These are phyloP conservation scores for Asteroscopus sphinx DNA, from an alignment of 2,888 invertebrate genomes.

Conservation along the genomic window DNA sequence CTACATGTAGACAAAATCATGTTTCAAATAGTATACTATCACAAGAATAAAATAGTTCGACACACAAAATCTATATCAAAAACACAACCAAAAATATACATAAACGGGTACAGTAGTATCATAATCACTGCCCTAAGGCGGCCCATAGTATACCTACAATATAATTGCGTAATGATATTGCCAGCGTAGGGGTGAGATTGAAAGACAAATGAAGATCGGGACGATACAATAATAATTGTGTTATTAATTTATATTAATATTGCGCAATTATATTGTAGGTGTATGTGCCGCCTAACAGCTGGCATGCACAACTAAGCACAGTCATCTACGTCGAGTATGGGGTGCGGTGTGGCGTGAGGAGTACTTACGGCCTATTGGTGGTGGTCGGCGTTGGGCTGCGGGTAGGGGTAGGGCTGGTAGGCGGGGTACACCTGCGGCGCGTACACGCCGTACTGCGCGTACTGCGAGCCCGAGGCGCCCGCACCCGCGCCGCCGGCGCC, in stretches of 20 bases:
- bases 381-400: conserved; percentile 67
- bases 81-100: conserved; percentile 24
- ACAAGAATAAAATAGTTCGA: conserved; percentile 13
- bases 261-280: too few species aligned
- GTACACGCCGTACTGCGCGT: conserved; percentile 78
- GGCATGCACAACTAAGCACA: conserved; percentile 6
- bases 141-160: too few species aligned
- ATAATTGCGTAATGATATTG: too few species aligned
- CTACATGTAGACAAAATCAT: conserved; percentile 36
- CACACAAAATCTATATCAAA: conserved; percentile 26
- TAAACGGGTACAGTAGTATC: conserved; percentile 10
- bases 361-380: conserved; percentile 77
- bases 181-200: too few species aligned
- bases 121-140: conserved; percentile 6
- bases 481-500: conserved; percentile 46
- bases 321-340: neutral
- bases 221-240: too few species aligned
- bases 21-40: conserved; percentile 31
- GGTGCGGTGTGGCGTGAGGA: neutral
- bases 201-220: too few species aligned
- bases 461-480: conserved; percentile 53
- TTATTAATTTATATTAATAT: too few species aligned
- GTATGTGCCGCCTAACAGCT: too few species aligned
- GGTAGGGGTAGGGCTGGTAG: conserved; percentile 75
- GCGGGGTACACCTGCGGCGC: conserved; percentile 75